Evolutionary conservation across 1,140 invertebrate species (phyloP), one percentile per base, ranked within the genome.

Genomic region (Gonatopus flavifemur): DNA sequence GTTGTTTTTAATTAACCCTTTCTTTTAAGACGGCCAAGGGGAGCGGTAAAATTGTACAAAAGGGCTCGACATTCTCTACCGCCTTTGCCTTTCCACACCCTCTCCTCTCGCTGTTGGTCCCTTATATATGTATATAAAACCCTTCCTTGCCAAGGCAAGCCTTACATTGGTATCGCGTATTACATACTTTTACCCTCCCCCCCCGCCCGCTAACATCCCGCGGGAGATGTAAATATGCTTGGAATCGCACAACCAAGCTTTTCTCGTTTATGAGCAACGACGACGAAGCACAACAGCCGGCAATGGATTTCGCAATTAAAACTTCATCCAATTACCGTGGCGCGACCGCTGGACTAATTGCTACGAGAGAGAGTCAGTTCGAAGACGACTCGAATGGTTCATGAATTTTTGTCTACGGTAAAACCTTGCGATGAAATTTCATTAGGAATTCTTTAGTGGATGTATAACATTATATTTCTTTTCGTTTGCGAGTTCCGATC

Each of bases 1-100:
- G 74, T 76, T 78, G 67, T 78, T 78, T 77, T 78, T 78, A 77
- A 77, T 78, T 77, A 77, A 78, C 76, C 76, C 76, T 77, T 78
- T 77, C 74, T 77, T 78, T 70, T 63, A 74, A 74, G 73, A 70
- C 68, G 63, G 43, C 62, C 67, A 50, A 55, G 52, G 69, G 68
- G 67, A 72, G 43, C 64, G 61, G 59, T 66, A 65, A 69, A 74
- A 57, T 32, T 22, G 39, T 35, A 47, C 38, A 36, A 65, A 64
- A 58, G 60, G 50, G 46, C 53, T 54, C 30, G 28, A 46, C 51
- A 54, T 54, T 51, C 66, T 53, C 57, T 59, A 55, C 52, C 49
- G 37, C 37, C 22, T 33, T 41, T 35, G 37, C n/a, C 20, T 3
- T 22, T 40, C 32, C 25, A 20, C 30, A 12, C 13, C 35, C 36